A percentile compares a stretch with the other conserved stretches of the same genome.
phyloP scores from a whole-genome alignment of 2,113 vertebrate genomes.

The Peromyscus maniculatus region DNA sequence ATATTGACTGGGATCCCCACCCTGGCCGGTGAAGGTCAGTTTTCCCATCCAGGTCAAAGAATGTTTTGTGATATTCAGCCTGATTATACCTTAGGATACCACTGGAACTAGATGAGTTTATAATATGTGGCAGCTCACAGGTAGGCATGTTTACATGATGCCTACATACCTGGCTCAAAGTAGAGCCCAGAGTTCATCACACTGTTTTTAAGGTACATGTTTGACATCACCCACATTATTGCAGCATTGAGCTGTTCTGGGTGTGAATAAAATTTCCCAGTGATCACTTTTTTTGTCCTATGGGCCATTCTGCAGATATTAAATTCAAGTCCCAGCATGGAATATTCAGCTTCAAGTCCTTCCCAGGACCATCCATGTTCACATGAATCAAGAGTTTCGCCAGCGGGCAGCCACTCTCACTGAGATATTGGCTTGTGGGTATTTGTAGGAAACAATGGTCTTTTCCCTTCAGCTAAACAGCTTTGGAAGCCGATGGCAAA shows the following conservation, averaged over 20 bases:
- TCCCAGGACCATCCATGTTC: not conserved
- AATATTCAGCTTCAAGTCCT: constrained; percentile 47
- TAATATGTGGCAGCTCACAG: not conserved
- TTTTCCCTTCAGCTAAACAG: constrained; percentile 55
- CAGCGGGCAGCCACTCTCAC: constrained; percentile 29
- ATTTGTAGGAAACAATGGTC: constrained; percentile 49
- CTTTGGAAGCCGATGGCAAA: constrained; percentile 53
- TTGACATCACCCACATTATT: not conserved
- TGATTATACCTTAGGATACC: not conserved
- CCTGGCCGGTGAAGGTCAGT: not conserved
- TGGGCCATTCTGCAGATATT: not conserved
- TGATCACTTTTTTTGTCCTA: not conserved
- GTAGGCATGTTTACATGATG: not conserved
- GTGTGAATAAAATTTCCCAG: constrained; percentile 5
- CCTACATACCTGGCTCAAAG: not conserved
- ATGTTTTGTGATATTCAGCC: not conserved
- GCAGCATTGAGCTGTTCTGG: not conserved
- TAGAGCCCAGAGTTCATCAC: not conserved
- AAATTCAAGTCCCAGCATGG: not conserved
- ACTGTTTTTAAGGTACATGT: not conserved
- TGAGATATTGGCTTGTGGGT: constrained; percentile 62
- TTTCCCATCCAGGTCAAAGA: not conserved
- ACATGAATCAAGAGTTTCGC: constrained; percentile 53
- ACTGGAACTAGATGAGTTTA: not conserved
- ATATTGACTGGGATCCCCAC: not conserved